Base-by-base conservation (phyloP, 2,797 vertebrate species). In the Typhlichthys subterraneus region DNA sequence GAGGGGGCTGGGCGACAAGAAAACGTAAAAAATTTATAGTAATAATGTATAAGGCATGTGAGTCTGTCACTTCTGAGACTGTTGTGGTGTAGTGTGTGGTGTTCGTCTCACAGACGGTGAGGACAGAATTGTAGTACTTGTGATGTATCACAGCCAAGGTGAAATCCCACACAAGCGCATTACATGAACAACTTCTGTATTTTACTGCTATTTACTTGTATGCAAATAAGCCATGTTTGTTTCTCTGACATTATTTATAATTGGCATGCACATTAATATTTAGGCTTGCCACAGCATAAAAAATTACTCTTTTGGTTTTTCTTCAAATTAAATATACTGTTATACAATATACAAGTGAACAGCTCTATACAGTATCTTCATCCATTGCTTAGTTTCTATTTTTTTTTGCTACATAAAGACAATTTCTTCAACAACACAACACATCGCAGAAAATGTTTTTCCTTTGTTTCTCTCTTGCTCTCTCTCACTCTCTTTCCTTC, bases 371-470 rank as follows among this genome's bases (percentile, higher is more conserved):
- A 42, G 71, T 53, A 57, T 57, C 50, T 54, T 67, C 52, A n/a
- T 61, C 66, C 63, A 49, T 55, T 50, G 49, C 33, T 61, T 61
- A 3, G 23, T 23, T 3, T 23, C 3, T 23, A 3, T 63, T 61
- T 78, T 57, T 66, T 56, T 73, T 79, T 63, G 59, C 58, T 14
- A 31, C 23, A 12, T 45, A 53, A 59, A 45, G 38, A 70, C 57
- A 62, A 49, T 54, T 57, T 48, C 56, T 33, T 10, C 13, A 14
- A 8, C 33, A 48, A 14, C 19, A 31, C 52, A 53, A 12, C 12
- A 12, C 42, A 17, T 23, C 10, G 73, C 65, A 63, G 46, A 71
- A 66, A 77, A 73, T 59, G 48, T 57, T 73, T 61, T 52, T 53
- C 19, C 31, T 12, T 45, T 49, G 51, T 75, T 69, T 73, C 53